These are phyloP conservation scores for Amphiura filiformis DNA, from an alignment of 35 echinoderm and acorn worm genomes.

Conservation along the genomic window DNA sequence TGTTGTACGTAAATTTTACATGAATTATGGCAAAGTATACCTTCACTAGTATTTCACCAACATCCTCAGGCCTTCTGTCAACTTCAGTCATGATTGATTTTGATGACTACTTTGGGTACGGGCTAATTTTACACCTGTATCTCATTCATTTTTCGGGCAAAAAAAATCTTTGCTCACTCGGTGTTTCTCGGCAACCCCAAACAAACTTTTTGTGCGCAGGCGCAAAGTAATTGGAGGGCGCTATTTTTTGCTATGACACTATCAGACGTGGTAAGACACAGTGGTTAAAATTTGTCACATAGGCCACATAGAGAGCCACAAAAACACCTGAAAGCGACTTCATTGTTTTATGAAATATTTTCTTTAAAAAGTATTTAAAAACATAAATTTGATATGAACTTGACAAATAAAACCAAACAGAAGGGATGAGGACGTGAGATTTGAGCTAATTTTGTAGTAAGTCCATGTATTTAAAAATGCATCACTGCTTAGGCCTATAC, in stretches of 20 bases:
- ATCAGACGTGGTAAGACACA: not conserved
- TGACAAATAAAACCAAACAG: too few relatives aligned
- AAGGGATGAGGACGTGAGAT: too few relatives aligned
- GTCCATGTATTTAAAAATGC: too few relatives aligned
- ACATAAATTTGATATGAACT: too few relatives aligned
- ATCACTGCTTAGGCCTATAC: too few relatives aligned
- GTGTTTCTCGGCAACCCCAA: conserved; percentile 30
- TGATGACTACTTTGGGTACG: not conserved
- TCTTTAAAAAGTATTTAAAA: too few relatives aligned
- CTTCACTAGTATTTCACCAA: conserved; percentile 90
- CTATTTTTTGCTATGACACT: too few relatives aligned
- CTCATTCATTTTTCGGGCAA: not conserved
- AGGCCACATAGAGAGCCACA: too few relatives aligned
- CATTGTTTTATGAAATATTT: too few relatives aligned
- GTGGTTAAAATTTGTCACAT: too few relatives aligned
- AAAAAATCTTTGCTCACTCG: not conserved
- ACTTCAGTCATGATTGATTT: conserved; percentile 61
- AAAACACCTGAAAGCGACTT: too few relatives aligned
- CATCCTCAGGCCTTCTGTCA: conserved; percentile 78
- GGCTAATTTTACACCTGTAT: not conserved
- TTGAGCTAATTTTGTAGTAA: too few relatives aligned
- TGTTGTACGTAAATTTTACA: not conserved
- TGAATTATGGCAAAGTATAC: not conserved
- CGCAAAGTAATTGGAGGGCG: not conserved
- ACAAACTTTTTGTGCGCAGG: conserved; percentile 20